These are phyloP conservation scores for Drosophila antonietae DNA, from an alignment of 2,888 invertebrate genomes.

Conservation along the genomic window DNA sequence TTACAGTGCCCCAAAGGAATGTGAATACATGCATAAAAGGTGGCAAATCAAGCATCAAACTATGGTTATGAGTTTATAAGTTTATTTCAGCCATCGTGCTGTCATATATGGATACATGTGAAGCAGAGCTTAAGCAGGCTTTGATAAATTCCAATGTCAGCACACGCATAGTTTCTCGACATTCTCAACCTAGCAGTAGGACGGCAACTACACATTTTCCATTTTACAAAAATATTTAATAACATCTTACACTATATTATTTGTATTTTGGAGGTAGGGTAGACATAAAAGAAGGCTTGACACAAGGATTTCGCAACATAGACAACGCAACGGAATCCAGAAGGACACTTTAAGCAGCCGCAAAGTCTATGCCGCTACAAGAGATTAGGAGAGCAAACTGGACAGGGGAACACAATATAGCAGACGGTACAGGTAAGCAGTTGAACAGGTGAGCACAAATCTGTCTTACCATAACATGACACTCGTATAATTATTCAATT, in stretches of 20 bases:
- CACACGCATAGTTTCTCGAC: conserved; percentile 1
- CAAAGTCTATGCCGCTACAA: neutral
- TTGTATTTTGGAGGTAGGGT: conserved; percentile 1
- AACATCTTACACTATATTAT: conserved; percentile 16
- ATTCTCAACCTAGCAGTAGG: conserved; percentile 30
- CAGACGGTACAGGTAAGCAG: neutral
- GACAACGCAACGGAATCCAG: conserved; percentile 3
- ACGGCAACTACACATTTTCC: conserved; percentile 6
- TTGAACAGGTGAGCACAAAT: conserved; percentile 27
- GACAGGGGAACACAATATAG: neutral
- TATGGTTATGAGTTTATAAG: conserved; percentile 64
- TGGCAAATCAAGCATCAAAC: conserved; percentile 67
- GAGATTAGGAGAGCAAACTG: neutral
- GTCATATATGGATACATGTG: conserved; percentile 52
- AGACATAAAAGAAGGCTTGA: neutral
- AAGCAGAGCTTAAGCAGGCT: conserved; percentile 64
- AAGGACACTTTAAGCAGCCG: conserved; percentile 18
- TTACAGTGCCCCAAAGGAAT: conserved; percentile 19
- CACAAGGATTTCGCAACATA: conserved; percentile 15
- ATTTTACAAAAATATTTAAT: conserved; percentile 16
- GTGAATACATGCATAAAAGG: conserved; percentile 43
- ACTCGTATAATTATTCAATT: conserved; percentile 69
- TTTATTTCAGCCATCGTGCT: conserved; percentile 30
- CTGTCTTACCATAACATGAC: conserved; percentile 36
- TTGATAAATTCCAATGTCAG: conserved; percentile 40